Evolutionary conservation across 2,888 invertebrate genomes (phyloP), one percentile per base, ranked within the genome.

Genomic region (Helobdella robusta): DNA sequence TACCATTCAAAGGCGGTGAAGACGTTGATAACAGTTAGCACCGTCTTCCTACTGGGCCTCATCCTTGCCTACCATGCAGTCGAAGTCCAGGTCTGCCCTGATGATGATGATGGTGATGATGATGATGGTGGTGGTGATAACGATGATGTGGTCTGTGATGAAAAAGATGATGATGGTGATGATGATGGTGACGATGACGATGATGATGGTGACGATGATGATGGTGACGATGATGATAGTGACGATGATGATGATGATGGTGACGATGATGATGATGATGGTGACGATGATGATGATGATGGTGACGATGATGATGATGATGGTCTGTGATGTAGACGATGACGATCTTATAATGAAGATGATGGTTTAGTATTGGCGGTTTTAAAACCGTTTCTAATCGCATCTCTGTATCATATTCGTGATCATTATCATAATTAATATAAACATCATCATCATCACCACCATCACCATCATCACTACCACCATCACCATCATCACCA

Each of bases 1-100:
- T 90, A 91, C 84, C 92, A 91, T 84, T 95, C 95, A 79, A 90
- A 91, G 82, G 91, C 92, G 83, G 86, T 95, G 83, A 95, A 95
- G 87, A 93, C 93, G 82, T 86, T 95, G 83, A 94, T 95, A 86
- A 91, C 92, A 84, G 89, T 94, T 83, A 94, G 95, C 82, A 97
- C 97, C 85, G 87, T 95, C 86, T 91, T 95, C 84, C 89, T 98
- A 82, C 87, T 97, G 84, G 91, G 91, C 85, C 89, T 97, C 84
- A 94, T 98, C 82, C 87, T 94, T 84, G 92, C 95, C 84, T 98
- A 98, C 84, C 98, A 98, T 84, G 93, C 94, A 82, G 88, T 98
- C 85, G 97, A 98, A 89, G 91, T 95, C 84, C 94, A 95, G 91
- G 97, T 97, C 84, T 84, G 60, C n/a, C 3, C n/a, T 50, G 50